phyloP scores from a whole-genome alignment of 92 coral and sea anemone genomes.

The Micromussa lordhowensis region DNA sequence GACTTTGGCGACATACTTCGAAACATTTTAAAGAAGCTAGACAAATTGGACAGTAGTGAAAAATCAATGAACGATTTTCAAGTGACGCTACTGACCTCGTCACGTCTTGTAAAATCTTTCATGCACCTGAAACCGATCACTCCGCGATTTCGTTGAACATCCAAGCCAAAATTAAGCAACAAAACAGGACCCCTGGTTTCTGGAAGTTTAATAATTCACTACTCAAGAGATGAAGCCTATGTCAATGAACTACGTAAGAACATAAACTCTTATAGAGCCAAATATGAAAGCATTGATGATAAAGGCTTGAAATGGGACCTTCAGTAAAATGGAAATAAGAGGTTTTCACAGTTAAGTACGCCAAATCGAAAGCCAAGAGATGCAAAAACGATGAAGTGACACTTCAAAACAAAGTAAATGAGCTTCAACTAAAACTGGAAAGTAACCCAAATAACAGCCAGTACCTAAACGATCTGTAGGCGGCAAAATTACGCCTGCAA shows the following conservation, averaged over 20 bases:
- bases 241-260: not conserved
- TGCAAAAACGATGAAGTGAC: no score
- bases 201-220: slow-evolving; percentile 31
- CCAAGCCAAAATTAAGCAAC: not conserved
- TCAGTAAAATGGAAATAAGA: slow-evolving; percentile 23
- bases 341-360: slow-evolving; percentile 1
- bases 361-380: no score
- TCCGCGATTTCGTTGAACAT: slow-evolving; percentile 29
- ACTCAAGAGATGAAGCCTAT: slow-evolving; percentile 5
- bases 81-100: no score
- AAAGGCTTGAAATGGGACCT: no score
- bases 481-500: no score
- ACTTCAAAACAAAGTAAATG: slow-evolving; percentile 13
- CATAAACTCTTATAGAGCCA: not conserved
- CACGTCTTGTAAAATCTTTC: not conserved
- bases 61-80: no score
- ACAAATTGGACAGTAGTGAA: no score
- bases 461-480: no score
- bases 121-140: slow-evolving; percentile 51
- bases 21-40: no score
- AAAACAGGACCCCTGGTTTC: slow-evolving; percentile 15
- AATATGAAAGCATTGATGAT: not conserved
- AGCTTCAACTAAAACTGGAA: not conserved
- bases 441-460: no score
- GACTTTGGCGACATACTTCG: no score